phyloP scores from a whole-genome alignment of 2,888 invertebrate genomes.

The Tanytarsus gracilentus region DNA sequence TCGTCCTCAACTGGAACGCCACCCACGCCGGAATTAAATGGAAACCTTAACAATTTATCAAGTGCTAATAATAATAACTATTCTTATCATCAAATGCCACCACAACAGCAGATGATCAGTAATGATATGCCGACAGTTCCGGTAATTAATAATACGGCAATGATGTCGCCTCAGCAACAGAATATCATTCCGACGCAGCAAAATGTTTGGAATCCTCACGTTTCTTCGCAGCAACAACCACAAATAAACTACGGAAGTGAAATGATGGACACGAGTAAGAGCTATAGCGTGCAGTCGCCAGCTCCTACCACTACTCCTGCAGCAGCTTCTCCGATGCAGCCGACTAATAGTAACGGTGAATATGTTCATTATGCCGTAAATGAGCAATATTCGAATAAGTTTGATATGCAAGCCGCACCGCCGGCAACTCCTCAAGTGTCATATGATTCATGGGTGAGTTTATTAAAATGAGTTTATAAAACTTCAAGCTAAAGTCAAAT shows the following conservation, averaged over 20 bases:
- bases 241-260: neutral
- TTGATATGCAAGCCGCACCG: slow-evolving; percentile 3
- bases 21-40: slow-evolving; percentile 22
- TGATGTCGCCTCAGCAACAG: no score
- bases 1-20: slow-evolving; percentile 15
- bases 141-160: no score
- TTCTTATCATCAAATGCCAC: neutral
- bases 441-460: slow-evolving; percentile 25
- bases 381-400: slow-evolving; percentile 27
- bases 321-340: no score
- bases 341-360: neutral
- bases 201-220: no score
- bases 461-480: neutral
- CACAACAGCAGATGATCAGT: neutral
- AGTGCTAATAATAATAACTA: slow-evolving; percentile 11
- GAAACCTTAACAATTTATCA: slow-evolving; percentile 9
- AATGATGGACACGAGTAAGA: neutral
- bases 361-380: slow-evolving; percentile 21
- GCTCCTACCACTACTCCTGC: neutral
- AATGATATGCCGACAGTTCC: neutral
- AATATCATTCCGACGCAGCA: no score
- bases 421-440: slow-evolving; percentile 3
- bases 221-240: neutral
- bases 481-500: neutral
- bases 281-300: neutral